Conservation (phyloP, 2,797 vertebrate species). For the Taeniopygia guttata region DNA sequence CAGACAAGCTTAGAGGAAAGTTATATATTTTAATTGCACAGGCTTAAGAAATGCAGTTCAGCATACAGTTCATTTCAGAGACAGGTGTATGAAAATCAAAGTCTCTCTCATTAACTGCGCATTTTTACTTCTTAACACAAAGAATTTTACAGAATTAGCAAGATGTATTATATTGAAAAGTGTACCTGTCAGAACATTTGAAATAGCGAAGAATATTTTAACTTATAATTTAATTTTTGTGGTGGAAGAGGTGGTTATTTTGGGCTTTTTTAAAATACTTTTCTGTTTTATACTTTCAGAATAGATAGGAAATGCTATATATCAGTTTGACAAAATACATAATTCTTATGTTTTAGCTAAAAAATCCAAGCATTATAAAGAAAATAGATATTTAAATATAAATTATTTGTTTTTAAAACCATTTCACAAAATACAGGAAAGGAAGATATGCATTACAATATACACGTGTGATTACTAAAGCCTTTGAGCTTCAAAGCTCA, state of each 20-base stretch:
- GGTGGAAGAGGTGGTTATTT: neutral
- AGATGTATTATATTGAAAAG: neutral
- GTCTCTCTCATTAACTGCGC: neutral
- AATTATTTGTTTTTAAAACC: neutral
- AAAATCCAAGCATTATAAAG: neutral
- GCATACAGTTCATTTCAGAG: neutral
- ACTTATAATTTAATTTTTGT: neutral
- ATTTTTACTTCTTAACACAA: neutral
- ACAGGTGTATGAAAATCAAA: neutral
- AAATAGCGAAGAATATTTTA: neutral
- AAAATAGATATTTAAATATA: neutral
- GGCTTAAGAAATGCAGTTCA: neutral
- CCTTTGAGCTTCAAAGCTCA: neutral
- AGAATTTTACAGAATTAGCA: neutral
- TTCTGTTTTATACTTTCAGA: neutral
- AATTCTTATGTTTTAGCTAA: neutral
- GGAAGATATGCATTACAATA: neutral
- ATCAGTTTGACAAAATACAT: neutral
- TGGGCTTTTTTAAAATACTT: neutral
- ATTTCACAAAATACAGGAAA: neutral
- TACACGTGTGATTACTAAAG: neutral
- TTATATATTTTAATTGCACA: neutral
- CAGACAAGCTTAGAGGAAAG: neutral
- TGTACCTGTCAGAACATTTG: neutral
- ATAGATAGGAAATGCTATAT: neutral